Conservation (phyloP, 2,113 vertebrate genomes). For the Andinoacara biseriatus region DNA sequence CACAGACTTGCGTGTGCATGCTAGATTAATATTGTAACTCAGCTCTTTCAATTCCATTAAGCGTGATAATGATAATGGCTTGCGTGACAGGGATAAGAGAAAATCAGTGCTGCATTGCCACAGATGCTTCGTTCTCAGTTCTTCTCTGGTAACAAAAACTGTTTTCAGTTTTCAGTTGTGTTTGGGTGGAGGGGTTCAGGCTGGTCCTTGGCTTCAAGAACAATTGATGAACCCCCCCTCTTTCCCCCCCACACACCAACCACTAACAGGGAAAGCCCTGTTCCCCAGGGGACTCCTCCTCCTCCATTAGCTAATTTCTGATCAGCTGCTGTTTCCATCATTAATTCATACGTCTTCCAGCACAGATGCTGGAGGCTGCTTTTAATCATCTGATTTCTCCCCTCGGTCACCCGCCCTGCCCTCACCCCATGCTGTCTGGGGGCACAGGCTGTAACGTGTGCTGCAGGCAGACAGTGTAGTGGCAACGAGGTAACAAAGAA, state of each 20-base stretch:
- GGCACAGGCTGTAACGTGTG: neutral
- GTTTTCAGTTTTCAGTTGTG: conserved; percentile 28
- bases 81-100: neutral
- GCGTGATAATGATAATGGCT: conserved; percentile 16
- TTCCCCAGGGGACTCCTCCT: conserved; percentile 59
- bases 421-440: conserved; percentile 27
- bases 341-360: conserved; percentile 76
- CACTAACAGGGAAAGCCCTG: conserved; percentile 56
- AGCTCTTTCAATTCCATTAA: conserved; percentile 1
- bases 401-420: conserved; percentile 26
- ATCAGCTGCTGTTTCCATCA: conserved; percentile 78
- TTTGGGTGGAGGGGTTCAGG: conserved; percentile 7
- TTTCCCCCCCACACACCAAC: neutral
- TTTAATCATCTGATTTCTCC: conserved; percentile 72
- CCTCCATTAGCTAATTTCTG: conserved; percentile 80
- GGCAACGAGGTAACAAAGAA: conserved; percentile 53
- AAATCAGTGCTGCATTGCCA: neutral
- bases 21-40: neutral
- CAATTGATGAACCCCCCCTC: conserved; percentile 43
- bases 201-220: conserved; percentile 37
- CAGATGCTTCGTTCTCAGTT: neutral
- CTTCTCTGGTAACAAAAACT: conserved; percentile 17
- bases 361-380: conserved; percentile 69
- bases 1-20: neutral
- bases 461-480: conserved; percentile 23